Evolutionary conservation across 2,888 invertebrate species (phyloP).

Genomic region (Phengaris arion): DNA sequence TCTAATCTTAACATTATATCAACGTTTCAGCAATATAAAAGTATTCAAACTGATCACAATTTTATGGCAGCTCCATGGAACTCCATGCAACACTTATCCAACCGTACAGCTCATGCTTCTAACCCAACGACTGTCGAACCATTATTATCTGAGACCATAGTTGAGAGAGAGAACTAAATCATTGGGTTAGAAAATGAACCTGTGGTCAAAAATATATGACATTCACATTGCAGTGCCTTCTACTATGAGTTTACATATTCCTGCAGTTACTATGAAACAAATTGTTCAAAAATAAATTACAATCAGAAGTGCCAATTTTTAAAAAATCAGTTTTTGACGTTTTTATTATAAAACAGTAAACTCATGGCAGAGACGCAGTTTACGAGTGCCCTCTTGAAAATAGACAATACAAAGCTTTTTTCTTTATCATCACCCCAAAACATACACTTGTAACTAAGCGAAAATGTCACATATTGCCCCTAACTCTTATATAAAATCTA

Average conservation of each 20-base stretch:
- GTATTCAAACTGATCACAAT: slow-evolving; percentile 79
- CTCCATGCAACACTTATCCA: slow-evolving; percentile 73
- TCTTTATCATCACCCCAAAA: slow-evolving; percentile 44
- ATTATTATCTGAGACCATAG: slow-evolving; percentile 25
- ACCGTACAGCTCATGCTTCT: slow-evolving; percentile 39
- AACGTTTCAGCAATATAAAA: slow-evolving; percentile 76
- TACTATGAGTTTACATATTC: not conserved
- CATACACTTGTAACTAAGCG: slow-evolving; percentile 56
- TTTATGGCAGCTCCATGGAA: slow-evolving; percentile 76
- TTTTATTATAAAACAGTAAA: slow-evolving; percentile 1
- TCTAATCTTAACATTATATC: slow-evolving; percentile 74
- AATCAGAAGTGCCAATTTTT: not conserved
- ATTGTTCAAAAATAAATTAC: not conserved
- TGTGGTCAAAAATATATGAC: slow-evolving; percentile 63
- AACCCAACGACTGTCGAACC: slow-evolving; percentile 25
- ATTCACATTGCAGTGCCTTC: slow-evolving; percentile 45
- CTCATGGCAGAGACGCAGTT: slow-evolving; percentile 45
- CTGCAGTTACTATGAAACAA: not conserved
- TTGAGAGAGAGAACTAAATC: slow-evolving; percentile 2
- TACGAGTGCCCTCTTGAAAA: slow-evolving; percentile 53
- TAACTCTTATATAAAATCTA: slow-evolving; percentile 56
- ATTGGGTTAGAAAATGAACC: slow-evolving; percentile 22
- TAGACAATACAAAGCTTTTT: slow-evolving; percentile 53
- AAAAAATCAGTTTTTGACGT: not conserved
- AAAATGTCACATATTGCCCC: slow-evolving; percentile 70